Conservation (phyloP, 1,140 invertebrate species). For the Habropoda laboriosa region DNA sequence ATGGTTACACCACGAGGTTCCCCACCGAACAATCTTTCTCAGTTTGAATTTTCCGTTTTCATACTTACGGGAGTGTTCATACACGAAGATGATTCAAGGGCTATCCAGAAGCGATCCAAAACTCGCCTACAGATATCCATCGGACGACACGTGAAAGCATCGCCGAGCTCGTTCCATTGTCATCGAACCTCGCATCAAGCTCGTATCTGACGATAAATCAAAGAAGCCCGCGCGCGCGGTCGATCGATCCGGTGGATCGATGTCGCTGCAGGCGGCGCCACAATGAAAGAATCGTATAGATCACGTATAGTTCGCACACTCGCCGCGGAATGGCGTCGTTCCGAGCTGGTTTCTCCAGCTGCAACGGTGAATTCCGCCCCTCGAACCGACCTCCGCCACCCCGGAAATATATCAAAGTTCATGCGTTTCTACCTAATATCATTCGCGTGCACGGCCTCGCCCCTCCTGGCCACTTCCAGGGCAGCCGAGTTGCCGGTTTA, state of each 20-base stretch:
- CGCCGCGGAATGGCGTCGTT: slow-evolving; percentile 79
- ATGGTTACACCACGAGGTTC: too few relatives aligned
- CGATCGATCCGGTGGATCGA: slow-evolving; percentile 43
- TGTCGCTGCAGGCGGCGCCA: slow-evolving; percentile 57
- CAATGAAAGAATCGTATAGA: slow-evolving; percentile 75
- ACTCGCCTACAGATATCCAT: too few relatives aligned
- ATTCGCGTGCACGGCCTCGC: slow-evolving; percentile 74
- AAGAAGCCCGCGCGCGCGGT: too few relatives aligned
- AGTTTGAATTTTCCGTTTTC: too few relatives aligned
- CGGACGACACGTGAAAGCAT: too few relatives aligned
- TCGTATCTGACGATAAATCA: too few relatives aligned
- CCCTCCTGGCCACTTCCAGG: slow-evolving; percentile 39
- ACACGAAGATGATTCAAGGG: too few relatives aligned
- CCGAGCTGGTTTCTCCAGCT: slow-evolving; percentile 40
- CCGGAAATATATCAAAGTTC: slow-evolving; percentile 81
- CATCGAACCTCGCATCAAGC: too few relatives aligned
- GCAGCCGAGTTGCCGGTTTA: slow-evolving; percentile 62
- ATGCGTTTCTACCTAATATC: slow-evolving; percentile 82
- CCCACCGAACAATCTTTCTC: too few relatives aligned
- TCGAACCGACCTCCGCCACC: slow-evolving; percentile 34
- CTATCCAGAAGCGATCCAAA: too few relatives aligned
- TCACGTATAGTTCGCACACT: slow-evolving; percentile 82
- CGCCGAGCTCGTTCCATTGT: too few relatives aligned
- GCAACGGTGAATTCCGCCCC: slow-evolving; percentile 36
- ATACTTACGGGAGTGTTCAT: too few relatives aligned